phyloP scores from a whole-genome alignment of 2,113 vertebrate species.

The Rhinoptilus africanus region DNA sequence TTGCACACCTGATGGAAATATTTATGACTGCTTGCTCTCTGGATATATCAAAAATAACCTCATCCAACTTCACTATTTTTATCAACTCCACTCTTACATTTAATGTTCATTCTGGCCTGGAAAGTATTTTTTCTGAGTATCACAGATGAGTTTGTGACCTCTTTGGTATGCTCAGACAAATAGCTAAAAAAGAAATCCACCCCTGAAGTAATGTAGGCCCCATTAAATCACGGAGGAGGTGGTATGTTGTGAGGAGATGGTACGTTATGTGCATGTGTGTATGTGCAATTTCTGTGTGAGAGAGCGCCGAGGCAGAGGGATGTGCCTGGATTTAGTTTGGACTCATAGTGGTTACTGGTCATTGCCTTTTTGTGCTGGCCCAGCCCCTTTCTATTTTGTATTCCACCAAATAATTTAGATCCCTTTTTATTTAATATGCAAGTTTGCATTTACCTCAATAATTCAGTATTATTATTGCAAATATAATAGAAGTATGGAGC shows the following conservation, averaged over 20 bases:
- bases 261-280: not conserved
- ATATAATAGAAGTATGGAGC: not conserved
- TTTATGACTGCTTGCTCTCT: constrained; percentile 23
- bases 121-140: not conserved
- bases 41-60: constrained; percentile 5
- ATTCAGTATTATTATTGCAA: not conserved
- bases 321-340: not conserved
- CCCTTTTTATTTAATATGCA: not conserved
- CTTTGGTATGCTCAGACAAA: not conserved
- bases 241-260: not conserved
- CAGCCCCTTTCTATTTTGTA: not conserved
- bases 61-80: not conserved
- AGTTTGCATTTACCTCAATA: not conserved
- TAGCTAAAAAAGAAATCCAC: not conserved
- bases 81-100: not conserved
- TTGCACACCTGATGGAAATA: constrained; percentile 36
- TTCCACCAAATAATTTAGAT: not conserved
- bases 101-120: not conserved
- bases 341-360: not conserved
- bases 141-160: not conserved
- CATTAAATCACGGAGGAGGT: not conserved
- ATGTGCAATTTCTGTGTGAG: not conserved
- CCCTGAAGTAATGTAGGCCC: not conserved
- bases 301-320: not conserved
- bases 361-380: not conserved